These are phyloP conservation scores for Eurytoma adleriae DNA, from an alignment of 2,888 invertebrate species.

Conservation along the genomic window DNA sequence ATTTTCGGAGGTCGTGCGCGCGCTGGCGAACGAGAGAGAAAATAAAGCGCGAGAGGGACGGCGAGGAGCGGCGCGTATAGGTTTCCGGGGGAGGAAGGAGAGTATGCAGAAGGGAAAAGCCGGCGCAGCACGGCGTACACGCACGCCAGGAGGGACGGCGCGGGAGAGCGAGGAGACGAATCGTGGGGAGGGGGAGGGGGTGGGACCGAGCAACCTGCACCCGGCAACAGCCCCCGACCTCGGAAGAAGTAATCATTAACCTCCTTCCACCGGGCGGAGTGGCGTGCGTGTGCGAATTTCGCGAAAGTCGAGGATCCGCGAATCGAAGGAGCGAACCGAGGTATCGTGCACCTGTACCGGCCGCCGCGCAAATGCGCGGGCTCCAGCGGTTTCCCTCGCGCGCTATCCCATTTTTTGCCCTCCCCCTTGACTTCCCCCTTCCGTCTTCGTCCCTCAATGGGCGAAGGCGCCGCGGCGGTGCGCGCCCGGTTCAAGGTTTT, in stretches of 20 bases:
- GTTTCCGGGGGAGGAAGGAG: conserved; percentile 50
- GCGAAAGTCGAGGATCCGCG: not conserved
- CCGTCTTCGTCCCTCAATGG: not conserved
- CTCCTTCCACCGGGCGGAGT: conserved; percentile 64
- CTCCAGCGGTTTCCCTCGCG: not conserved
- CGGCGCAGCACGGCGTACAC: conserved; percentile 53
- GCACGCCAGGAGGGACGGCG: conserved; percentile 20
- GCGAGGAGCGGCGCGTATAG: conserved; percentile 3
- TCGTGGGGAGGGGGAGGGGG: conserved; percentile 36
- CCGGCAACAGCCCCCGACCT: conserved; percentile 74
- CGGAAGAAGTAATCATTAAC: conserved; percentile 74
- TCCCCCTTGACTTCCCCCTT: not conserved
- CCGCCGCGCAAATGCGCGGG: not conserved
- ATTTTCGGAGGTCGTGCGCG: conserved; percentile 65
- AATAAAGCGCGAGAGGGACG: conserved; percentile 42
- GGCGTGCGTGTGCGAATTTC: not conserved
- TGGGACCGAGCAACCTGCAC: conserved; percentile 66
- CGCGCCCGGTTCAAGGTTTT: not conserved
- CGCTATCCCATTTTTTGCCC: not conserved
- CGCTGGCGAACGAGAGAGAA: conserved; percentile 34
- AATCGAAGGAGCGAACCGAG: not conserved
- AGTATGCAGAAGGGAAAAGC: conserved; percentile 56
- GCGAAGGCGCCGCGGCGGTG: not conserved
- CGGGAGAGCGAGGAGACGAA: conserved; percentile 40
- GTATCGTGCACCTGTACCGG: conserved; percentile 11